Evolutionary conservation across 2,113 vertebrate species (phyloP), one percentile per base, ranked within the genome.

Genomic region (Corydoras maculifer): DNA sequence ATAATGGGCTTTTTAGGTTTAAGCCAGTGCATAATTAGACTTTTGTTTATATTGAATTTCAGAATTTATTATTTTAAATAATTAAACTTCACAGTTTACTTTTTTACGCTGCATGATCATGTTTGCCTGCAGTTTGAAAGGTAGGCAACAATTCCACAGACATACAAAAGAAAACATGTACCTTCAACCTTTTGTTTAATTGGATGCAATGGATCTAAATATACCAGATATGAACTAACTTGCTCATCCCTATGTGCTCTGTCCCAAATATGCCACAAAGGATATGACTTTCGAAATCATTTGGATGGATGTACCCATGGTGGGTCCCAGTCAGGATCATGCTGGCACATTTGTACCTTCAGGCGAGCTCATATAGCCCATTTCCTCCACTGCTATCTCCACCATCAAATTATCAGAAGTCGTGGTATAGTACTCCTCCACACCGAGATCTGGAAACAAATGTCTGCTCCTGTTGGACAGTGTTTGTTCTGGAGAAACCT

Each of bases 261-360:
- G 77, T 83, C 84, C 82, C 49, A 63, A 83, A 84, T 82, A 77
- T 84, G 82, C 83, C 87, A 83, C 66, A 49, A 78, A 83, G 74
- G 53, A 78, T 84, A 76, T 74, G 66, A 68, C 58, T 67, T 62
- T 73, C 76, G 81, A 81, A 84, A 85, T 83, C 78, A 84, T 80
- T 83, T 12, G 64, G 77, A 80, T 84, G 82, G 73, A 75, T 79
- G 75, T 79, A 81, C 74, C 80, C 75, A 71, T 77, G 75, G 50
- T 55, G 58, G 81, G 77, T 79, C 72, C 75, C 57, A 72, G 81
- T 79, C 79, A 79, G 75, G 81, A 87, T 86, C 81, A 74, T 80
- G 81, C 79, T 73, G 74, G 73, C 81, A 82, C 83, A 82, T 83
- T 80, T 63, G 49, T 74, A 76, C 84, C 84, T 82, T 77, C 68